Evolutionary conservation across 2,888 invertebrate genomes (phyloP).

Genomic region (Odontomyia ornata): DNA sequence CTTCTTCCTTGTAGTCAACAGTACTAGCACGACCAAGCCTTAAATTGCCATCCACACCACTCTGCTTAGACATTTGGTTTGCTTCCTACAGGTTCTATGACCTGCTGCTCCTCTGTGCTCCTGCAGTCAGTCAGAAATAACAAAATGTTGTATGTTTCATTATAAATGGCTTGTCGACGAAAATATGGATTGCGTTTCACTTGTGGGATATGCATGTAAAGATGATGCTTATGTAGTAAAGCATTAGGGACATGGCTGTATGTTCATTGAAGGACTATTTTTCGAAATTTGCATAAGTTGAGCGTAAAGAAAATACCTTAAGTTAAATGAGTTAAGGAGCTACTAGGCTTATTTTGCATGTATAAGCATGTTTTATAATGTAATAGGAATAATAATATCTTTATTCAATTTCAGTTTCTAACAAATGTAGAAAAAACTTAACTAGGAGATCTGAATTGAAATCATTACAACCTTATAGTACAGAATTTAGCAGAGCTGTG

Average conservation of each 20-base stretch:
- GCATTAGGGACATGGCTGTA: not conserved
- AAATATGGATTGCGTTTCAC: constrained; percentile 20
- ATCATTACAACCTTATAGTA: too few species aligned
- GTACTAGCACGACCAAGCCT: constrained; percentile 21
- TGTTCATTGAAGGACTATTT: too few species aligned
- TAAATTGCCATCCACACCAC: constrained; percentile 2
- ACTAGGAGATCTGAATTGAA: too few species aligned
- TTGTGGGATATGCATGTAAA: not conserved
- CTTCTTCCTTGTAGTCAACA: not conserved
- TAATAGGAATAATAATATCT: too few species aligned
- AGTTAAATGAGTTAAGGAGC: too few species aligned
- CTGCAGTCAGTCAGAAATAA: not conserved
- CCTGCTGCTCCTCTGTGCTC: constrained; percentile 8
- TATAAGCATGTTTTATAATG: too few species aligned
- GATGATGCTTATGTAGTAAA: not conserved
- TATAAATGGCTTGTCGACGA: not conserved
- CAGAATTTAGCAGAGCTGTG: too few species aligned
- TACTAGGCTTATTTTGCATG: too few species aligned
- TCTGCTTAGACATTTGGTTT: constrained; percentile 13
- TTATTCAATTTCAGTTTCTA: too few species aligned
- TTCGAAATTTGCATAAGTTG: too few species aligned
- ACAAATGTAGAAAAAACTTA: too few species aligned
- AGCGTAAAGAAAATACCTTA: too few species aligned
- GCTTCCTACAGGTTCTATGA: constrained; percentile 39
- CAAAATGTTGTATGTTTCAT: not conserved